Evolutionary conservation across 1,140 invertebrate genomes (phyloP).

Genomic region (Drosophila navojoa): DNA sequence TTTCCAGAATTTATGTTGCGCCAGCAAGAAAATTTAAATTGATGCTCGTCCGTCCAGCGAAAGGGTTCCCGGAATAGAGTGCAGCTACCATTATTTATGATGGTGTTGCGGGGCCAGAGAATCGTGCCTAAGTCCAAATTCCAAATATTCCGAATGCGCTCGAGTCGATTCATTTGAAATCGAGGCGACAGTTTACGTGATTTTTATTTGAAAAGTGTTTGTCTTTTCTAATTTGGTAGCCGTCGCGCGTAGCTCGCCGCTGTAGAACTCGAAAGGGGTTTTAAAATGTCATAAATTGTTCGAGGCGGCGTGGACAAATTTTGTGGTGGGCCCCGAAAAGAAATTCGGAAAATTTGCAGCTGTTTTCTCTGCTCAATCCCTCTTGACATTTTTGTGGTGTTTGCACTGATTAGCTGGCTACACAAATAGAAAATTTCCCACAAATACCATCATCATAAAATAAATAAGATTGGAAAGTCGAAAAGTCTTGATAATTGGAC

Average conservation of each 20-base stretch:
- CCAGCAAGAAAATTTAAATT: constrained; percentile 68
- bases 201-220: constrained; percentile 73
- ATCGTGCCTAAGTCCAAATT: constrained; percentile 77
- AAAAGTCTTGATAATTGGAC: no score
- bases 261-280: constrained; percentile 59
- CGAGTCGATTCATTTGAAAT: constrained; percentile 70
- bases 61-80: constrained; percentile 72
- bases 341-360: constrained; percentile 66
- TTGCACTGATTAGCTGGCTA: constrained; percentile 23
- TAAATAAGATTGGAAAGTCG: not conserved
- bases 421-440: constrained; percentile 2
- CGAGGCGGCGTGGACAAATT: constrained; percentile 44
- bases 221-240: constrained; percentile 68
- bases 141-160: constrained; percentile 58
- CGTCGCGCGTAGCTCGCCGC: constrained; percentile 24
- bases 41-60: constrained; percentile 30
- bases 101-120: constrained; percentile 54
- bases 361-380: constrained; percentile 42
- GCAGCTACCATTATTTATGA: constrained; percentile 67
- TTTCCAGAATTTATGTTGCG: constrained; percentile 64
- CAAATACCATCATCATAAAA: not conserved
- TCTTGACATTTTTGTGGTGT: constrained; percentile 43
- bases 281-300: constrained; percentile 69
- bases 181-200: constrained; percentile 76
- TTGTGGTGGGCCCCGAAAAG: constrained; percentile 49